Evolutionary conservation across 2,113 vertebrate species (phyloP).

Genomic region (Junco hyemalis): DNA sequence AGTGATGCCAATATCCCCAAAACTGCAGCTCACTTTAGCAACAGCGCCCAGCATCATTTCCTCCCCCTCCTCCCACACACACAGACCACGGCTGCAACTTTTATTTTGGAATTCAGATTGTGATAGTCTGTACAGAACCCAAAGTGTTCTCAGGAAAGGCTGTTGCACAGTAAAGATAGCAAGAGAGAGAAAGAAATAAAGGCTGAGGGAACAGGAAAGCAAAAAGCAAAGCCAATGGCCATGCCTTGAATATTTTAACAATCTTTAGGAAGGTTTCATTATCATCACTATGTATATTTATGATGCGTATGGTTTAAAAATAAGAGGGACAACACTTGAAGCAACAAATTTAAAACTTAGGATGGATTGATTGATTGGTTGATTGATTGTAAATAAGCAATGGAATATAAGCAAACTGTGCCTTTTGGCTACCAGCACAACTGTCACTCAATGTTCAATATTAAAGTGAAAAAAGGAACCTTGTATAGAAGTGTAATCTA

Average conservation of each 20-base stretch:
- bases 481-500: background rate
- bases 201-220: background rate
- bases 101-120: background rate
- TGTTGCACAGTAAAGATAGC: background rate
- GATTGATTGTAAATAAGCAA: background rate
- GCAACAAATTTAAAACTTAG: background rate
- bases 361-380: background rate
- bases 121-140: background rate
- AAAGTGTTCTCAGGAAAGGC: background rate
- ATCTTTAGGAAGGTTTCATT: background rate
- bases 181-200: background rate
- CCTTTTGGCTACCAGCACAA: background rate
- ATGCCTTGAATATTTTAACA: background rate
- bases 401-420: background rate
- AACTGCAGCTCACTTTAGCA: background rate
- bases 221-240: background rate
- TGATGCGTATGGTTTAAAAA: background rate
- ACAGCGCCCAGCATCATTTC: background rate
- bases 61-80: background rate
- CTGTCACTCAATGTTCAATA: background rate
- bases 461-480: background rate
- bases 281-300: background rate
- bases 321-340: background rate
- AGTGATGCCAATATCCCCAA: background rate
- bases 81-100: background rate